Percentiles rank a stretch among this genome's conserved stretches.
Conservation (phyloP, 2,797 vertebrate species). For the Macropodus opercularis region DNA sequence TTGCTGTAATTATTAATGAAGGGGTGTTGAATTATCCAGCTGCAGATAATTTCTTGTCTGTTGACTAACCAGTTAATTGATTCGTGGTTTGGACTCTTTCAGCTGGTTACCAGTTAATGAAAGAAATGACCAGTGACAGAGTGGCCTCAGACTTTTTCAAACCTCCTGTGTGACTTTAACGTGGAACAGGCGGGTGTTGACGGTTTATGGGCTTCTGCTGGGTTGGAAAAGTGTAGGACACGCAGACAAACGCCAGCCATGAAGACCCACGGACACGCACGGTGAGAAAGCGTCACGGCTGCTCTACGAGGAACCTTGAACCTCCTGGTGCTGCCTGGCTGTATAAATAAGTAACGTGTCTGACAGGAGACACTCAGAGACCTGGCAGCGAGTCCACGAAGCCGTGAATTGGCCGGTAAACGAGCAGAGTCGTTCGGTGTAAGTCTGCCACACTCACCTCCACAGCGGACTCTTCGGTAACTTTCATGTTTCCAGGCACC, state of each 20-base stretch:
- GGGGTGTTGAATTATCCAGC: not conserved
- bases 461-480: not conserved
- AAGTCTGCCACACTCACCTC: conserved; percentile 68
- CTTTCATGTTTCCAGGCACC: conserved; percentile 21
- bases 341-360: conserved; percentile 67
- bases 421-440: conserved; percentile 5
- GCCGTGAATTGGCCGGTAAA: conserved; percentile 24
- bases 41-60: not conserved
- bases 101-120: not conserved
- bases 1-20: not conserved
- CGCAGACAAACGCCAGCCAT: not conserved
- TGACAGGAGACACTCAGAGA: conserved; percentile 71
- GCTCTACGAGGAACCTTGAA: not conserved
- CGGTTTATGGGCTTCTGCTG: not conserved
- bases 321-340: conserved; percentile 1
- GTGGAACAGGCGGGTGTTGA: not conserved
- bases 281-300: not conserved
- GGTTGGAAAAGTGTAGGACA: not conserved
- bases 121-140: not conserved
- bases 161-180: not conserved
- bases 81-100: not conserved
- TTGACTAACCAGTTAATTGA: not conserved
- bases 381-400: conserved; percentile 37
- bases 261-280: conserved; percentile 21
- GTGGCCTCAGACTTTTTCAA: too few species aligned